Evolutionary conservation across 1,140 invertebrate genomes (phyloP).

Genomic region (Heliconius eleuchia): DNA sequence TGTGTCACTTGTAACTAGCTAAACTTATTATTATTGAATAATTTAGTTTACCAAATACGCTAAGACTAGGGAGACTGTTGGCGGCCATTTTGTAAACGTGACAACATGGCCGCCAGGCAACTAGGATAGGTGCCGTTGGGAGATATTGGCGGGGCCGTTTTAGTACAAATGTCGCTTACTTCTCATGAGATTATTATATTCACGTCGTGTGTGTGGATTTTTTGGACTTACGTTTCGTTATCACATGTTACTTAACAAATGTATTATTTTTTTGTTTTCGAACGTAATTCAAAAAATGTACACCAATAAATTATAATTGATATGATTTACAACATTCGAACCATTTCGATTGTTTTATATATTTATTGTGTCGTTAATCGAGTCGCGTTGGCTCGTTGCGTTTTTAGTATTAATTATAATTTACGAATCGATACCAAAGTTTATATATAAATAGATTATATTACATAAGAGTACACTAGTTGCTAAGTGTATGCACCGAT

Average conservation of each 20-base stretch:
- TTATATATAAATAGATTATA: constrained; percentile 18
- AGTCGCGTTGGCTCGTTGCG: neutral
- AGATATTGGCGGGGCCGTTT: neutral
- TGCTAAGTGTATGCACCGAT: constrained; percentile 11
- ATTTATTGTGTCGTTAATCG: neutral
- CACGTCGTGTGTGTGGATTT: constrained; percentile 8
- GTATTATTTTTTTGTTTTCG: neutral
- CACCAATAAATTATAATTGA: neutral
- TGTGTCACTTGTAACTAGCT: constrained; percentile 9
- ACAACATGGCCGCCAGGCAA: neutral
- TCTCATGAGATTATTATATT: neutral
- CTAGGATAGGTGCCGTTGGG: neutral
- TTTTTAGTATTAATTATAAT: constrained; percentile 24
- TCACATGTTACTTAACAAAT: constrained; percentile 1
- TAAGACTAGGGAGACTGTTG: neutral
- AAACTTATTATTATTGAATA: constrained; percentile 11
- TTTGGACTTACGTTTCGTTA: neutral
- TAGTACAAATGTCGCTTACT: neutral
- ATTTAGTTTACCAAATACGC: constrained; percentile 7
- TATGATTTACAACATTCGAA: neutral
- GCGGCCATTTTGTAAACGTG: neutral
- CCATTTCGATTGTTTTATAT: neutral
- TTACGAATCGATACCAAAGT: constrained; percentile 26
- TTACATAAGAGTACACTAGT: constrained; percentile 8
- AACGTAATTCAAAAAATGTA: constrained; percentile 15